These are phyloP conservation scores for Linnaemya vulpina DNA, from an alignment of 2,888 invertebrate species.

Conservation along the genomic window DNA sequence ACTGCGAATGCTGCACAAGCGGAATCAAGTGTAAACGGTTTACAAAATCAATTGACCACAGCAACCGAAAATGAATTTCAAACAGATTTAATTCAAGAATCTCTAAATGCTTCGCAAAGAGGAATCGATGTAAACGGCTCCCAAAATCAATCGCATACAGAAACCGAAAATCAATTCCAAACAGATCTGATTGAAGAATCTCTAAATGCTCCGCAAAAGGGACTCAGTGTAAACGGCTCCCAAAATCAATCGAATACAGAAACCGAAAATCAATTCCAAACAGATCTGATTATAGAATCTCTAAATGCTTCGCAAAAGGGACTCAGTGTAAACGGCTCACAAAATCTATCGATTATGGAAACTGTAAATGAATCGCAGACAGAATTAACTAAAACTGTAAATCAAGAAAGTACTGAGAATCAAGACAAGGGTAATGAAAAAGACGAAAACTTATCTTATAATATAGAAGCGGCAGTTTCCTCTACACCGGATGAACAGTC, in stretches of 20 bases:
- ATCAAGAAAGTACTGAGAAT: background rate
- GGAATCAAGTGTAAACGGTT: no score
- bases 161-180: background rate
- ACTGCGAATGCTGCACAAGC: background rate
- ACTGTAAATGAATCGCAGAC: slow-evolving; percentile 3
- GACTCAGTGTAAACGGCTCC: background rate
- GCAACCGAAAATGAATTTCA: background rate
- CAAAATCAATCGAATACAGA: background rate
- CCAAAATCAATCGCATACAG: background rate
- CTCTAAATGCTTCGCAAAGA: no score
- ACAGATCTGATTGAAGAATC: no score
- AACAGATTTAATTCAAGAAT: no score
- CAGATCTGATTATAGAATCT: no score
- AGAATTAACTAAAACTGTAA: background rate
- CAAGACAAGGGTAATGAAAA: background rate
- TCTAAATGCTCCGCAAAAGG: no score
- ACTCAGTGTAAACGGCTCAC: background rate
- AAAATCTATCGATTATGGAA: background rate
- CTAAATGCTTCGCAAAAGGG: no score
- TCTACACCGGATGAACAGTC: slow-evolving; percentile 16
- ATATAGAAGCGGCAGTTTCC: background rate
- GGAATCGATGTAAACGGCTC: no score
- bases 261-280: no score
- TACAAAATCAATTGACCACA: background rate
- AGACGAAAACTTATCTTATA: background rate